A percentile compares a stretch with the other conserved stretches of the same genome.
phyloP scores from a whole-genome alignment of 2,888 invertebrate genomes.

The Cybosia mesomella region DNA sequence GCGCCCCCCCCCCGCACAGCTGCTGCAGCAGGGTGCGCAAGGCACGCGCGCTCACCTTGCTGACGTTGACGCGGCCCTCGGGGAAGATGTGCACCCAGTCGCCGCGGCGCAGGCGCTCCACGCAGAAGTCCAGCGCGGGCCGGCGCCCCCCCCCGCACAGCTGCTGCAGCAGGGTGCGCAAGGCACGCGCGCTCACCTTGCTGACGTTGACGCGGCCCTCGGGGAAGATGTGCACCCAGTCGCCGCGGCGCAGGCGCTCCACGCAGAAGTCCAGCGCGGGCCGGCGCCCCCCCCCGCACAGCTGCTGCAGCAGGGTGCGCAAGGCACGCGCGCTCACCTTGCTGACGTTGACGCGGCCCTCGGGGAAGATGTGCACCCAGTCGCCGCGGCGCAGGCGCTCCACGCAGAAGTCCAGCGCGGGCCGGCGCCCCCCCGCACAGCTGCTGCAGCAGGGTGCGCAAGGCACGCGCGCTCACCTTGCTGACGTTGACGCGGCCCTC shows the following conservation, averaged over 20 bases:
- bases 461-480: no score
- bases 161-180: no score
- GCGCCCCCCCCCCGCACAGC: constrained; percentile 97
- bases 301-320: no score
- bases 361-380: constrained; percentile 99
- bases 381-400: constrained; percentile 94
- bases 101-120: constrained; percentile 94
- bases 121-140: constrained; percentile 96
- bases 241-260: constrained; percentile 93
- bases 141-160: no score
- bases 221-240: constrained; percentile 98
- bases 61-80: constrained; percentile 96
- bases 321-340: no score
- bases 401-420: constrained; percentile 96
- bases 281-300: constrained; percentile 97
- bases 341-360: constrained; percentile 96
- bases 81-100: constrained; percentile 99
- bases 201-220: constrained; percentile 97
- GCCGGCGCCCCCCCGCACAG: constrained; percentile 97
- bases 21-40: no score
- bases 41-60: constrained; percentile 87
- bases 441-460: no score
- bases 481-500: constrained; percentile 97
- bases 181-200: no score
- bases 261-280: constrained; percentile 96